Percentiles rank a stretch among this genome's conserved stretches.
phyloP scores from a whole-genome alignment of 2,113 vertebrate genomes.

The Ploceus nigricollis region DNA sequence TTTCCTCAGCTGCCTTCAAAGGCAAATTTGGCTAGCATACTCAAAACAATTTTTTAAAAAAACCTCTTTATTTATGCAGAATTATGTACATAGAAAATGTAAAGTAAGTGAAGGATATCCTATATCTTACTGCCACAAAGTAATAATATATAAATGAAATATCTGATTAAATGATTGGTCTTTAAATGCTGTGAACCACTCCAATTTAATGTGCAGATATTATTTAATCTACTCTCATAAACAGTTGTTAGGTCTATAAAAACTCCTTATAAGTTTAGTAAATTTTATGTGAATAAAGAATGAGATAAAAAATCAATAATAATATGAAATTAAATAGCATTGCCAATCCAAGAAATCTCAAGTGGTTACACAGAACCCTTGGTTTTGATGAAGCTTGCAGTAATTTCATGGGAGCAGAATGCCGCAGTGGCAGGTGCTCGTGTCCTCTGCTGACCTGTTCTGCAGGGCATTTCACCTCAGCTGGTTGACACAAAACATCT shows the following conservation, averaged over 20 bases:
- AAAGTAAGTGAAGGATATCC: neutral
- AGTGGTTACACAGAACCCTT: neutral
- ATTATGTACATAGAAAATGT: neutral
- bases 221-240: neutral
- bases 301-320: neutral
- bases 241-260: neutral
- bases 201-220: neutral
- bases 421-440: neutral
- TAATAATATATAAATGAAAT: neutral
- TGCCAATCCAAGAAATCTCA: neutral
- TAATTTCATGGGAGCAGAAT: neutral
- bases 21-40: neutral
- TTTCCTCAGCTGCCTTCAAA: conserved; percentile 25
- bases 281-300: neutral
- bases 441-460: neutral
- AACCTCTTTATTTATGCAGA: neutral
- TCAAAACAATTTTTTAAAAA: neutral
- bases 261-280: neutral
- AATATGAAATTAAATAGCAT: neutral
- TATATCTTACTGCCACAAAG: neutral
- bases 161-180: neutral
- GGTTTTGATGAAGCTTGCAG: neutral
- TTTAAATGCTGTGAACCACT: neutral
- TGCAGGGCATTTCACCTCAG: neutral
- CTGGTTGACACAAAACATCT: neutral